Evolutionary conservation across 1,140 invertebrate species (phyloP).

Genomic region (Panonychus citri): DNA sequence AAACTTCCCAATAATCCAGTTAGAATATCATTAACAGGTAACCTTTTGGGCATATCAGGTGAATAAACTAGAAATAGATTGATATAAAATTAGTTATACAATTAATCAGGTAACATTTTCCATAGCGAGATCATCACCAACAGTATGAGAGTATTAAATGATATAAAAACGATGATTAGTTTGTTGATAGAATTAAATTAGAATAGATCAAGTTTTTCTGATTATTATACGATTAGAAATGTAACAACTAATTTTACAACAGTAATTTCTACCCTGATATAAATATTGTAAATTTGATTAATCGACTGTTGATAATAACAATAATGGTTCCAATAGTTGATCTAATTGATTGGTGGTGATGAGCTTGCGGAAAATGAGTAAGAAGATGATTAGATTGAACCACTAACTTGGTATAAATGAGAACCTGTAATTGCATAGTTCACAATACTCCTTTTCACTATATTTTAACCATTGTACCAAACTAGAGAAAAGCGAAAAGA

Average conservation of each 20-base stretch:
- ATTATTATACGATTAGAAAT: too few relatives aligned
- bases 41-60: slow-evolving; percentile 86
- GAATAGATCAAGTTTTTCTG: too few relatives aligned
- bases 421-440: slow-evolving; percentile 89
- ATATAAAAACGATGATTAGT: too few relatives aligned
- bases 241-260: too few relatives aligned
- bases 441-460: slow-evolving; percentile 94
- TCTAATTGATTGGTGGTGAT: background rate
- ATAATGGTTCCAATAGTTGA: too few relatives aligned
- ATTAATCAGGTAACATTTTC: too few relatives aligned
- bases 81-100: slow-evolving; percentile 13
- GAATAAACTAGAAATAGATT: slow-evolving; percentile 48
- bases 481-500: slow-evolving; percentile 16
- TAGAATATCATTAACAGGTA: slow-evolving; percentile 71
- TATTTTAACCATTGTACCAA: slow-evolving; percentile 48
- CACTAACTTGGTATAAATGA: slow-evolving; percentile 69
- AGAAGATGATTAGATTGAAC: slow-evolving; percentile 23
- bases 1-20: slow-evolving; percentile 68
- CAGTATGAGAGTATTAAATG: too few relatives aligned
- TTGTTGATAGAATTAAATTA: too few relatives aligned
- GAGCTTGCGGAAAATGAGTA: slow-evolving; percentile 1
- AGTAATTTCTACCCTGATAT: too few relatives aligned
- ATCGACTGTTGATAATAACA: too few relatives aligned
- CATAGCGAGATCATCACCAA: too few relatives aligned
- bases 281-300: too few relatives aligned